Evolutionary conservation across 2,888 invertebrate genomes (phyloP), one percentile per base, ranked within the genome.

Genomic region (Cheilosia urbana): DNA sequence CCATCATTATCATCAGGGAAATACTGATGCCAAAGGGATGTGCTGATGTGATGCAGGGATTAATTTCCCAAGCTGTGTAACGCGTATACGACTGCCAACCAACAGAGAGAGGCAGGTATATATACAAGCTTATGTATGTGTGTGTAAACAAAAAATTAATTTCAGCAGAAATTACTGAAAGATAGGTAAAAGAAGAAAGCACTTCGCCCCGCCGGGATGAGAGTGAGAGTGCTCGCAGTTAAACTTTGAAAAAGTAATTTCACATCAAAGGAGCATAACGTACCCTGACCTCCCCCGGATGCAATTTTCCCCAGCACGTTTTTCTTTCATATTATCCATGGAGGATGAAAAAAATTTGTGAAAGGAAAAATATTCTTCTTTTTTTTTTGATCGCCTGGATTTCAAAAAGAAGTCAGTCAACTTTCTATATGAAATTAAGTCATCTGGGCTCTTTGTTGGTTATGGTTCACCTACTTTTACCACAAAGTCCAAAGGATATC

Each of bases 391-490:
- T 42, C 34, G 42, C 37, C 68, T 68, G 73, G 62, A 73, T 79
- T 63, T 62, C 57, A 45, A 69, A n/a, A 69, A 79, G 75, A 21
- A 83, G 24, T 55, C 71, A 76, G 51, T 58, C 19, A 45, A 47
- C 37, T 57, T 42, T 63, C 51, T 47, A 40, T 40, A 17, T 9
- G 30, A 17, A 6, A 34, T 58, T 45, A 68, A 71, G 53, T 76
- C 81, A 65, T 69, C 27, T 60, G 37, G 13, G 40, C 40, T 57
- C 24, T 37, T 37, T 57, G 60, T 37, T 57, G 60, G 47, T 75
- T 73, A 60, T 42, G 78, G 72, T 68, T 78, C 73, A 83, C 73
- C 78, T 78, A 83, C 68, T 78, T 82, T n/a, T 11, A 21, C 40
- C 37, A 66, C 47, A 60, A 66, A 66, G 60, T 60, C 34, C 65